Conservation (phyloP, 2,888 invertebrate species). For the Alsophila aescularia region DNA sequence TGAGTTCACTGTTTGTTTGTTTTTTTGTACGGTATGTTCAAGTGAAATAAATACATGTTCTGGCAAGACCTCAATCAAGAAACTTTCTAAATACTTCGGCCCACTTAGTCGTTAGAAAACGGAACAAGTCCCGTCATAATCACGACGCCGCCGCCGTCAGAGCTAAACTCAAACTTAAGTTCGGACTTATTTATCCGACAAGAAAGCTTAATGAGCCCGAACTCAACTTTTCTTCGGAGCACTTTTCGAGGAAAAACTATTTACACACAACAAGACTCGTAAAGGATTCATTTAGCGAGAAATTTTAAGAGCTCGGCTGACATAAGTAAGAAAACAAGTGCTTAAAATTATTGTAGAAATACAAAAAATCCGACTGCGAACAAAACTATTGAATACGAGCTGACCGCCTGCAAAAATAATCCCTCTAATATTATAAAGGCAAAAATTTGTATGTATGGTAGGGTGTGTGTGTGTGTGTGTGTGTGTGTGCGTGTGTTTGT, state of each 20-base stretch:
- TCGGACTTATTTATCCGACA: conserved; percentile 34
- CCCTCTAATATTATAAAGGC: too few species aligned
- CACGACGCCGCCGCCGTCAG: background rate
- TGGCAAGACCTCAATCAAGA: background rate
- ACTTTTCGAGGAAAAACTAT: conserved; percentile 29
- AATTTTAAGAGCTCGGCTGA: conserved; percentile 1
- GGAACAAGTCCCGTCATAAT: conserved; percentile 9
- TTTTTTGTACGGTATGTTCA: too few species aligned
- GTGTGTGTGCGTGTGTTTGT: too few species aligned
- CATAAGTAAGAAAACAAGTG: background rate
- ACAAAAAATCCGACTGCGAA: too few species aligned
- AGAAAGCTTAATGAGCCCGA: conserved; percentile 34
- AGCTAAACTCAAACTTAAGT: background rate
- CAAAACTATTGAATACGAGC: too few species aligned
- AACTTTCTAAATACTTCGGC: background rate
- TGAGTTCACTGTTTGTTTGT: too few species aligned
- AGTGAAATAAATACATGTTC: too few species aligned
- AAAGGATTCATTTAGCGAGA: conserved; percentile 3
- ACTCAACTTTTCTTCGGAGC: conserved; percentile 22
- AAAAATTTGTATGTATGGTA: too few species aligned
- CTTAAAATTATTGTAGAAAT: too few species aligned
- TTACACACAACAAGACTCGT: conserved; percentile 16
- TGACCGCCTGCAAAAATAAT: too few species aligned
- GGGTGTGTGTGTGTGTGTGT: too few species aligned
- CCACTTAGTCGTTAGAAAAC: conserved; percentile 7